Conservation (phyloP, 1,140 invertebrate species). For the Drosophila parabipectinata region DNA sequence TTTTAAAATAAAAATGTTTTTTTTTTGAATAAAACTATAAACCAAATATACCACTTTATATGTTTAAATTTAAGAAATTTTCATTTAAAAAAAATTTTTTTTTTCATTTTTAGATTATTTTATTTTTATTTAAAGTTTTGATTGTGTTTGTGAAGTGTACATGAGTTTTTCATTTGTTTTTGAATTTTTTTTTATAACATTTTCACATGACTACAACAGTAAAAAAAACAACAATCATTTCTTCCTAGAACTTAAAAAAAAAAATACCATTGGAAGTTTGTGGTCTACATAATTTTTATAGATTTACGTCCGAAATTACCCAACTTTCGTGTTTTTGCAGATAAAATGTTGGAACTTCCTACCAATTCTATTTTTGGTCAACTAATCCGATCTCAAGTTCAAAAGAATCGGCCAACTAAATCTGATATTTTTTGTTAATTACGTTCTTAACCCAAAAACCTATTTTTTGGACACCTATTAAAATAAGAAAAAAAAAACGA, state of each 20-base stretch:
- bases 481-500: not conserved
- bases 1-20: slow-evolving; percentile 35
- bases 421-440: too few relatives aligned
- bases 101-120: too few relatives aligned
- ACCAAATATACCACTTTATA: slow-evolving; percentile 21
- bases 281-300: too few relatives aligned
- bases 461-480: not conserved
- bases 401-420: too few relatives aligned
- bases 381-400: too few relatives aligned
- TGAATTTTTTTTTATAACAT: not conserved
- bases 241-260: not conserved
- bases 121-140: slow-evolving; percentile 1
- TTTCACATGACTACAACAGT: slow-evolving; percentile 1
- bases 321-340: too few relatives aligned
- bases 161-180: slow-evolving; percentile 2
- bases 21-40: slow-evolving; percentile 52
- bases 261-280: too few relatives aligned
- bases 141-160: slow-evolving; percentile 24
- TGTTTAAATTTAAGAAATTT: slow-evolving; percentile 27
- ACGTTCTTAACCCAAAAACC: not conserved
- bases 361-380: too few relatives aligned
- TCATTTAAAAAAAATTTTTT: not conserved
- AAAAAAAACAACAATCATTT: too few relatives aligned
- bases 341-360: too few relatives aligned
- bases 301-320: too few relatives aligned